Evolutionary conservation across 2,888 invertebrate species (phyloP), one percentile per base, ranked within the genome.

Genomic region (Esperia sulphurella): DNA sequence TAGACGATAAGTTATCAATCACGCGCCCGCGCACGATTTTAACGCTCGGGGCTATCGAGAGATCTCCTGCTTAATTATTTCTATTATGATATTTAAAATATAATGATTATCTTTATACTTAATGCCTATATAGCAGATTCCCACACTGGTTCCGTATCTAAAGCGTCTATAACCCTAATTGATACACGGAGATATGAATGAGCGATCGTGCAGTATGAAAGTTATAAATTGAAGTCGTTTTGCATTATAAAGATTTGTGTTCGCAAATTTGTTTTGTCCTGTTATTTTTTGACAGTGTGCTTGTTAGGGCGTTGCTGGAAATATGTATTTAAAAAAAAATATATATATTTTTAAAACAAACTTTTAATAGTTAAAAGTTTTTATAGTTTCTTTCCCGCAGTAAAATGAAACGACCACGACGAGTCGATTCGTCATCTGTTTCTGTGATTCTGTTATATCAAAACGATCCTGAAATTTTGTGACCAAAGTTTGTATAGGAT

Each of bases 71-170:
- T 82, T 88, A 85, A 88, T 89, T 87, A 87, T 88, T 88, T 88
- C 83, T 88, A 89, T 88, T 89, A 88, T 88, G 80, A 85, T 88
- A 85, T 85, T 83, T 81, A 79, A 83, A 83, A 75, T 79, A 79
- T 84, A 79, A 83, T 83, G 75, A 83, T 83, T 76, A 80, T 76
- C 71, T 72, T 57, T 52, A 62, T 51, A 69, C 65, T 69, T 77
- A 65, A 68, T 60, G 60, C 54, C 69, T 59, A 65, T 66, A 72
- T 79, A 62, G 81, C 80, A 71, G 85, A 85, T 84, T 85, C 83
- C 79, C 82, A 84, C 79, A 83, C 71, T 72, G 57, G 56, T 65
- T 67, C 67, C 59, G 58, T 62, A 58, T 55, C 58, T 61, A 65
- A 65, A 63, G 61, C 57, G 58, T 66, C 58, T 68, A 67, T 67